phyloP scores from a whole-genome alignment of 2,797 vertebrate genomes.

The Gephyroberyx darwinii region DNA sequence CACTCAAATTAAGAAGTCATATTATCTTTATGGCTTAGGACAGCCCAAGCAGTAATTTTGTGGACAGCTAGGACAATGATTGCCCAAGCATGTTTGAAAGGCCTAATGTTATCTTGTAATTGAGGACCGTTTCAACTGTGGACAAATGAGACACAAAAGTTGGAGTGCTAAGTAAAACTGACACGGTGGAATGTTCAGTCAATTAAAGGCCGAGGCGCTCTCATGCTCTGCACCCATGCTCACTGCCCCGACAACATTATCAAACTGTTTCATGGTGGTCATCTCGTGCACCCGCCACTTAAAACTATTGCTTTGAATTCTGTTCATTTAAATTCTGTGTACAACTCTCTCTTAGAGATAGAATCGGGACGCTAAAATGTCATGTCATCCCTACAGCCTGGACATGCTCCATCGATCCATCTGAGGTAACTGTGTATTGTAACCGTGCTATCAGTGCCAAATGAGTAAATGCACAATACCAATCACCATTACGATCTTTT shows the following conservation, averaged over 20 bases:
- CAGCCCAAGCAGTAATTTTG: too few species aligned
- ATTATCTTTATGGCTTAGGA: too few species aligned
- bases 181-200: constrained; percentile 3
- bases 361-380: too few species aligned
- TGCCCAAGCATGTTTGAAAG: neutral
- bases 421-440: too few species aligned
- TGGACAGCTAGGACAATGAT: neutral
- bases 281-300: neutral
- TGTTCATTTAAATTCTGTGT: neutral
- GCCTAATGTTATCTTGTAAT: constrained; percentile 12
- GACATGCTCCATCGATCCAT: too few species aligned
- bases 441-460: too few species aligned
- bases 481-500: too few species aligned
- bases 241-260: neutral
- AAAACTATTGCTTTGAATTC: neutral
- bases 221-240: neutral
- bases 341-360: too few species aligned
- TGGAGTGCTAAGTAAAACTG: neutral
- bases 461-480: too few species aligned
- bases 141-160: neutral
- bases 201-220: neutral
- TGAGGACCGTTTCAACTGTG: neutral
- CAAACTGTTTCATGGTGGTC: neutral
- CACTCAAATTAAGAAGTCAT: too few species aligned
- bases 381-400: too few species aligned